Evolutionary conservation across 92 coral and sea anemone genomes (phyloP).

Genomic region (Metridium senile): DNA sequence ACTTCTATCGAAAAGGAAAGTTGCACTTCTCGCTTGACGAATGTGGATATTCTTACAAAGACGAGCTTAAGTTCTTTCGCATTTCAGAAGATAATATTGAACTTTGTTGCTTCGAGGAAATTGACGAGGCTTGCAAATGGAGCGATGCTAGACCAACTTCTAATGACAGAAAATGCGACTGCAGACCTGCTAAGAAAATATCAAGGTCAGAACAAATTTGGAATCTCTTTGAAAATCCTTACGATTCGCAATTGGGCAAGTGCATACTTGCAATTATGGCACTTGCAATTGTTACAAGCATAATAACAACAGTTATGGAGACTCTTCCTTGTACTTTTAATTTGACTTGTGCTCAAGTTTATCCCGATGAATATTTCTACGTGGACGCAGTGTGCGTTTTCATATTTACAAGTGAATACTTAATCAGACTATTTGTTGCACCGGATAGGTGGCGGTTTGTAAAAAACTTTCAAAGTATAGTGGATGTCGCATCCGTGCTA

Average conservation of each 20-base stretch:
- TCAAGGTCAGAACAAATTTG: constrained; percentile 66
- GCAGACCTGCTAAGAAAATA: constrained; percentile 36
- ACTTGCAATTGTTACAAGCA: constrained; percentile 77
- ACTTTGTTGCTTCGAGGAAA: constrained; percentile 88
- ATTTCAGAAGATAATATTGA: constrained; percentile 78
- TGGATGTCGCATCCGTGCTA: constrained; percentile 86
- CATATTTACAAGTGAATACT: constrained; percentile 79
- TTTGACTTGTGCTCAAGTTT: constrained; percentile 68
- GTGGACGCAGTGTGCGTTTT: constrained; percentile 88
- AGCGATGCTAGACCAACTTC: not conserved
- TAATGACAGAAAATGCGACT: constrained; percentile 40
- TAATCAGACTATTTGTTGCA: constrained; percentile 76
- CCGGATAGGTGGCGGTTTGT: constrained; percentile 78
- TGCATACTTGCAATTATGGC: constrained; percentile 64
- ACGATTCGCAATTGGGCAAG: constrained; percentile 60
- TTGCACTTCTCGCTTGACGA: constrained; percentile 89
- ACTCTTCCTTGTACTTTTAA: constrained; percentile 78
- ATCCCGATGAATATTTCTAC: constrained; percentile 58
- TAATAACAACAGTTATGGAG: constrained; percentile 78
- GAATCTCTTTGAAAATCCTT: constrained; percentile 85
- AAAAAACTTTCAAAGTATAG: constrained; percentile 80
- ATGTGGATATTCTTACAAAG: constrained; percentile 80
- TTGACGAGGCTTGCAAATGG: constrained; percentile 52
- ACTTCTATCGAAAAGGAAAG: constrained; percentile 86
- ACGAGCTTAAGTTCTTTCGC: constrained; percentile 81